phyloP scores from a whole-genome alignment of 1,140 invertebrate genomes.

The Trissolcus basalis region DNA sequence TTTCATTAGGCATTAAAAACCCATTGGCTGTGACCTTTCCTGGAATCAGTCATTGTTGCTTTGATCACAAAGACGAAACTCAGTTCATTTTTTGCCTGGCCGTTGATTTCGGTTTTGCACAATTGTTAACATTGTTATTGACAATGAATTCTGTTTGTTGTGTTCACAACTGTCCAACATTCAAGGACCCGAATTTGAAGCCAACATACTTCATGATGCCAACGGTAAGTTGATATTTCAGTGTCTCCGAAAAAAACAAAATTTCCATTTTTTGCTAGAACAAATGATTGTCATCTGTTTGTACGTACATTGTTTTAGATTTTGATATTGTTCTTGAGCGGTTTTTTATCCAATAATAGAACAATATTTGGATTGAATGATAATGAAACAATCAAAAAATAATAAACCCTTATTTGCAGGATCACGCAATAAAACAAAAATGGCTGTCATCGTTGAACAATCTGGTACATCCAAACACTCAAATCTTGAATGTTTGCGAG shows the following conservation, averaged over 20 bases:
- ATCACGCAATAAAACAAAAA: constrained; percentile 12
- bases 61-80: constrained; percentile 1
- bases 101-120: too few species aligned
- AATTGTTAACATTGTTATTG: too few species aligned
- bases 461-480: constrained; percentile 20
- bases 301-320: too few species aligned
- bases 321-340: too few species aligned
- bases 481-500: constrained; percentile 22
- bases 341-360: too few species aligned
- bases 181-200: constrained; percentile 4
- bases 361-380: too few species aligned
- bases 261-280: too few species aligned
- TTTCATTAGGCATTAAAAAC: too few species aligned
- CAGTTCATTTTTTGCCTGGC: too few species aligned
- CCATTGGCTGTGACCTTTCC: constrained; percentile 7
- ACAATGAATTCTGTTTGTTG: constrained; percentile 10
- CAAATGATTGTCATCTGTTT: too few species aligned
- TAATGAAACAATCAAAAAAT: too few species aligned
- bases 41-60: background rate
- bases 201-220: constrained; percentile 7
- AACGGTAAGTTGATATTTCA: constrained; percentile 7
- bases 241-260: background rate
- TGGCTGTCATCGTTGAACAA: constrained; percentile 29
- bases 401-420: constrained; percentile 1
- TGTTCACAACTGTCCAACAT: constrained; percentile 13